Conservation (phyloP, 2,797 vertebrate species). For the Cynopterus sphinx region DNA sequence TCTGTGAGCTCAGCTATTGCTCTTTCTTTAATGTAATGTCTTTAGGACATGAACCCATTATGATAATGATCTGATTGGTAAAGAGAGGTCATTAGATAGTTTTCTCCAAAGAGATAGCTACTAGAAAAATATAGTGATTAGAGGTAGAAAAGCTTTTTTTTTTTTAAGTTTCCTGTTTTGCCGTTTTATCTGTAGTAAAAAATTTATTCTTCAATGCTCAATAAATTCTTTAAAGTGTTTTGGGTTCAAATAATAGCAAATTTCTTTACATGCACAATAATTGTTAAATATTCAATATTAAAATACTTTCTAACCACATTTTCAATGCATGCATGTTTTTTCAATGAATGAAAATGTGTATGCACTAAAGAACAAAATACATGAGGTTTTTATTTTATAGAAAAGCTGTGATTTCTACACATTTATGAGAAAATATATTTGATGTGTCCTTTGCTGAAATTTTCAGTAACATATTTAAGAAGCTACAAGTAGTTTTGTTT, state of each 20-base stretch:
- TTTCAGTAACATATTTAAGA: not conserved
- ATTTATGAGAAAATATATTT: not conserved
- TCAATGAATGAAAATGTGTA: not conserved
- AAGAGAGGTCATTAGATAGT: conserved; percentile 73
- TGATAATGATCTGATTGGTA: conserved; percentile 71
- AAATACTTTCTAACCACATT: not conserved
- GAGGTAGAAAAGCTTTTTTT: not conserved
- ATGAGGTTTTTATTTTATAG: not conserved
- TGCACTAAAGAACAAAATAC: not conserved
- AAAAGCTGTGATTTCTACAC: not conserved
- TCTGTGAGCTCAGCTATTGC: conserved; percentile 61
- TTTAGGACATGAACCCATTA: conserved; percentile 79
- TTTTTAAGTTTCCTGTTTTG: conserved; percentile 18
- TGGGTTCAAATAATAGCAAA: conserved; percentile 18
- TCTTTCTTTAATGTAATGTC: conserved; percentile 63
- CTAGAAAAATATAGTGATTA: conserved; percentile 41
- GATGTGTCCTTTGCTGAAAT: not conserved
- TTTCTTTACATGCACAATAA: not conserved
- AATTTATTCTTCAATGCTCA: not conserved
- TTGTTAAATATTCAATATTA: not conserved
- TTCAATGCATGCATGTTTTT: not conserved
- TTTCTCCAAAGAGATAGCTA: conserved; percentile 64
- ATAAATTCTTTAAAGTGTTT: conserved; percentile 41
- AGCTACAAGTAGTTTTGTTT: not conserved
- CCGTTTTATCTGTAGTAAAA: conserved; percentile 28